Conservation (phyloP, 2,888 invertebrate genomes). For the Drosophila greeni region DNA sequence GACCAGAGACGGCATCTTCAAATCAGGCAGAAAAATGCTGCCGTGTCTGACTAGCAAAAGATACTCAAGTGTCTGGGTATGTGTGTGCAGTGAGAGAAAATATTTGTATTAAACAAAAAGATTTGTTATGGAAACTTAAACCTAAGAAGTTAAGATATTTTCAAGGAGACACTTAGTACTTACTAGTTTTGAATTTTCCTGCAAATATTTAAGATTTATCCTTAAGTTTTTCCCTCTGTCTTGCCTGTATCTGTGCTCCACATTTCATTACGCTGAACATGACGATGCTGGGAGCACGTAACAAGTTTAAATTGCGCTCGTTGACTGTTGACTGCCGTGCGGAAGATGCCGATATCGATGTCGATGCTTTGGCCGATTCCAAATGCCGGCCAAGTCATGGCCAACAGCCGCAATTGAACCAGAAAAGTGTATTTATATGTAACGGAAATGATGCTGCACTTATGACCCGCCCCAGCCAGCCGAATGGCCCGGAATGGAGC, state of each 20-base stretch:
- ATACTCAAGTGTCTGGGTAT: constrained; percentile 30
- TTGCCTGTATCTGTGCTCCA: constrained; percentile 42
- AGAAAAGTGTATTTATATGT: constrained; percentile 73
- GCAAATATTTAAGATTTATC: too few species aligned
- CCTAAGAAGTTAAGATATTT: background rate
- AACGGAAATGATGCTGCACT: constrained; percentile 73
- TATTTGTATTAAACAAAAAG: too few species aligned
- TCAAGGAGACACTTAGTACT: background rate
- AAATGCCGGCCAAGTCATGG: constrained; percentile 56
- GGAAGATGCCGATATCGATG: constrained; percentile 56
- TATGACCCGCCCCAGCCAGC: constrained; percentile 47
- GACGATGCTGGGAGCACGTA: constrained; percentile 67
- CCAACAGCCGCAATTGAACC: constrained; percentile 63
- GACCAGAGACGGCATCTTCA: constrained; percentile 57
- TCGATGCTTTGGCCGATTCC: constrained; percentile 16
- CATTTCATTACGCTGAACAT: constrained; percentile 70
- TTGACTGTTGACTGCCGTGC: constrained; percentile 71
- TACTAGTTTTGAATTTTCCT: accelerated
- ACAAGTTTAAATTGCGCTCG: constrained; percentile 74
- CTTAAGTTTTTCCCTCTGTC: background rate
- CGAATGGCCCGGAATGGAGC: constrained; percentile 17
- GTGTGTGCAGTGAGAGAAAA: constrained; percentile 1
- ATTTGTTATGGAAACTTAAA: background rate
- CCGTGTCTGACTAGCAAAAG: constrained; percentile 64
- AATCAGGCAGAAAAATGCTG: constrained; percentile 72